A percentile compares a stretch with the other conserved stretches of the same genome.
phyloP scores from a whole-genome alignment of 2,113 vertebrate genomes.

The Pica pica region DNA sequence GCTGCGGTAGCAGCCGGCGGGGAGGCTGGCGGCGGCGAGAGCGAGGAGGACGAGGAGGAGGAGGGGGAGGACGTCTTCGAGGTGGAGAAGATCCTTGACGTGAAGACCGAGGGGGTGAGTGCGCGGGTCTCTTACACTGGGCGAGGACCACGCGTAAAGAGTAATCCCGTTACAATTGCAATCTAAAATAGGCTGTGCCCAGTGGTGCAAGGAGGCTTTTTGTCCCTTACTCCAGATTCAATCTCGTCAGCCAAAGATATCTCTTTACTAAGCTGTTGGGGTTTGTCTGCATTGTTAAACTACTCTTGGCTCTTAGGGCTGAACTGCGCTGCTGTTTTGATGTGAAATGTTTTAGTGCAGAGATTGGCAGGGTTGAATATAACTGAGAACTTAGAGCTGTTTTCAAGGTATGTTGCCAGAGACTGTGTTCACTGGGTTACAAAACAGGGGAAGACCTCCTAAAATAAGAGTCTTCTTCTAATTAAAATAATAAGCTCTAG shows the following conservation, averaged over 20 bases:
- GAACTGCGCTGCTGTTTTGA: fast-evolving
- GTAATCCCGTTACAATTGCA: fast-evolving
- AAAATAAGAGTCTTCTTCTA: not conserved
- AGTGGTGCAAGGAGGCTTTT: not conserved
- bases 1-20: not conserved
- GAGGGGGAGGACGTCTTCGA: constrained; percentile 89
- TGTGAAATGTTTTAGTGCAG: not conserved
- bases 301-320: not conserved
- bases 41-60: constrained; percentile 77
- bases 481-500: not conserved
- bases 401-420: not conserved
- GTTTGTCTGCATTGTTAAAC: not conserved
- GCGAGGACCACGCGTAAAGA: fast-evolving
- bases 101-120: constrained; percentile 86
- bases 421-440: not conserved
- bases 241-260: too few relatives aligned
- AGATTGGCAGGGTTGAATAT: not conserved
- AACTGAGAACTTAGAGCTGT: not conserved
- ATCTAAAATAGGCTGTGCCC: fast-evolving
- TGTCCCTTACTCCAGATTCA: not conserved
- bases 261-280: fast-evolving
- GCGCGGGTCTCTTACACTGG: fast-evolving
- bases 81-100: constrained; percentile 93
- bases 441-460: not conserved
- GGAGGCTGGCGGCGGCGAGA: not conserved